A percentile compares a stretch with the other conserved stretches of the same genome.
These are phyloP conservation scores for Aspiorhynchus laticeps DNA, from an alignment of 2,113 vertebrate genomes.

Conservation along the genomic window DNA sequence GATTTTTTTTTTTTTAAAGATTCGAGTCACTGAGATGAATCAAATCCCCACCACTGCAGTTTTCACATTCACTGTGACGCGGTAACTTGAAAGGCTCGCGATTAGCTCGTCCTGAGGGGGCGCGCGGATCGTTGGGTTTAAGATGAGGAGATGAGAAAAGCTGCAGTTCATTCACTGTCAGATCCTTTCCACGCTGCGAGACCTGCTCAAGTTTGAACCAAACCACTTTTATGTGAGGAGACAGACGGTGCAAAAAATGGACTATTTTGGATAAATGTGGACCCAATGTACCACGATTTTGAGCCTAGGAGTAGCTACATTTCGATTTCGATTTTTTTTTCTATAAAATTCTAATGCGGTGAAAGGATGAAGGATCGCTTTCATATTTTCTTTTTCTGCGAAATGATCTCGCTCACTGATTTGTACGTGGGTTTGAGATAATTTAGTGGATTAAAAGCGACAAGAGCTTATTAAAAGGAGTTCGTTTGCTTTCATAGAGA, in stretches of 20 bases:
- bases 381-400: background rate
- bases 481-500: background rate
- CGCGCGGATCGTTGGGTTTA: slow-evolving; percentile 24
- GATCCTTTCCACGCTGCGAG: background rate
- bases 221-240: background rate
- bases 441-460: background rate
- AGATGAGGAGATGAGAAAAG: slow-evolving; percentile 41
- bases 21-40: background rate
- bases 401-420: background rate
- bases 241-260: background rate
- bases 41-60: background rate
- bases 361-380: background rate
- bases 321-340: slow-evolving; percentile 14
- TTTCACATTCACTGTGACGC: background rate
- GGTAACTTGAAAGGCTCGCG: slow-evolving; percentile 14
- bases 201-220: background rate
- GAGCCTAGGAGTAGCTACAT: background rate
- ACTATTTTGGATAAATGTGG: slow-evolving; percentile 16
- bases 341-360: background rate
- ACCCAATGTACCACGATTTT: background rate
- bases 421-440: background rate
- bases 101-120: slow-evolving; percentile 22
- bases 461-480: no score
- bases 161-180: slow-evolving; percentile 39
- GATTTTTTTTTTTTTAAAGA: background rate